phyloP scores from a whole-genome alignment of 2,888 invertebrate species.

The Fragum sueziense region DNA sequence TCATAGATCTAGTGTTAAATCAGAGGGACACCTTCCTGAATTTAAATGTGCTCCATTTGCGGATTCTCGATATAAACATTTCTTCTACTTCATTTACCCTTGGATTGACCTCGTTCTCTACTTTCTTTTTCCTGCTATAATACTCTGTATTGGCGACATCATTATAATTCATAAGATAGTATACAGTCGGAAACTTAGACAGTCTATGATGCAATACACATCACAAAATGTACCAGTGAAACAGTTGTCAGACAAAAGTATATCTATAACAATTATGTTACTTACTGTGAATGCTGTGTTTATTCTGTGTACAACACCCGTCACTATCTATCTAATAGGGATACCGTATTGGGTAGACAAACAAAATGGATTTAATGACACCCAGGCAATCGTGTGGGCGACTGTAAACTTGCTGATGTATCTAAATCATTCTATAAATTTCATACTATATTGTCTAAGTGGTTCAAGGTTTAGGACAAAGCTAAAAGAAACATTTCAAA shows the following conservation, averaged over 20 bases:
- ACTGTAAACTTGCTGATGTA: conserved; percentile 50
- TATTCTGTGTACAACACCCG: conserved; percentile 51
- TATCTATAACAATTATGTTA: conserved; percentile 49
- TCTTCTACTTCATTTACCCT: conserved; percentile 28
- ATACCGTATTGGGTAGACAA: conserved; percentile 36
- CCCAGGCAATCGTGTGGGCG: conserved; percentile 43
- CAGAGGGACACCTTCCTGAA: background rate
- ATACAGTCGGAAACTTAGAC: conserved; percentile 10
- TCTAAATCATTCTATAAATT: conserved; percentile 48
- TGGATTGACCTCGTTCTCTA: conserved; percentile 36
- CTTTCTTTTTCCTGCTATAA: conserved; percentile 23
- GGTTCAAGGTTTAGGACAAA: conserved; percentile 41
- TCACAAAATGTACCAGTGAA: background rate
- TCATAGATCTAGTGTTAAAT: background rate
- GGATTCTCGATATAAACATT: background rate
- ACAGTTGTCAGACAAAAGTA: conserved; percentile 6
- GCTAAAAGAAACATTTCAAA: conserved; percentile 5
- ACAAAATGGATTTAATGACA: conserved; percentile 27
- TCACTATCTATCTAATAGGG: conserved; percentile 46
- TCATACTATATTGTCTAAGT: conserved; percentile 50
- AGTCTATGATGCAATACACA: conserved; percentile 10
- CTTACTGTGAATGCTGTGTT: conserved; percentile 52
- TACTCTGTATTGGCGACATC: conserved; percentile 28
- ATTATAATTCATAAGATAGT: conserved; percentile 28
- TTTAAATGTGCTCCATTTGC: background rate